Evolutionary conservation across 1,140 invertebrate genomes (phyloP), one percentile per base, ranked within the genome.

Genomic region (Scaptomyza montana): DNA sequence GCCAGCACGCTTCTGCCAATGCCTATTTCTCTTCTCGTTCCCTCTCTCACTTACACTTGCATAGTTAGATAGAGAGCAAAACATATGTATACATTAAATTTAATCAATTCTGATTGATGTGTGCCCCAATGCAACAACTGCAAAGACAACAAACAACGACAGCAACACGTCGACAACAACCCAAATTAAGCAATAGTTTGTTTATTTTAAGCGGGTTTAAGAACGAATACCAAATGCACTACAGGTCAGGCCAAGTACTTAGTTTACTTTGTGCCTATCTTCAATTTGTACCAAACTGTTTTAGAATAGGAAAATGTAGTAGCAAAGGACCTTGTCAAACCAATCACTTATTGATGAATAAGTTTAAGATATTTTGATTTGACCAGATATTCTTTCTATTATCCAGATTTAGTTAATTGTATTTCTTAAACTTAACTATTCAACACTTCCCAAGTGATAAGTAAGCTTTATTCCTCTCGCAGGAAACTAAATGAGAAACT

Each of bases 81-180:
- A 33, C 30, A 33, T 33, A 33, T 53, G 47, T 72, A 47, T 80
- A 78, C 70, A 65, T 70, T 79, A 70, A 77, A 70, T 89, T 76
- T 82, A 87, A 82, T 89, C 82, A 87, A 87, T 89, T 87, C 78
- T 87, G 82, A 87, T 87, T 87, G 84, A 87, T 87, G 82, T 82
- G 61, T 87, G 78, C 79, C 78, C 64, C 53, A 61, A 43, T 71
- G 61, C 68, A 50, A 46, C 68, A 60, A 57, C 21, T 45, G 41
- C 80, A 68, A 36, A 57, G 43, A 25, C 63, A 55, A 25, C 59
- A 46, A 21, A 59, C 60, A 80, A 13, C 41, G 41, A 47, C 59
- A 49, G 9, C 43, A 53, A 47, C 30, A 68, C 45, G 45, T 39
- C 63, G 63, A 70, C 69, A 66, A 54, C 62, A 72, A 39, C 33